Percentiles rank a stretch among this genome's conserved stretches.
phyloP scores from a whole-genome alignment of 1,140 invertebrate species.

The Lamellibrachia luymesi region DNA sequence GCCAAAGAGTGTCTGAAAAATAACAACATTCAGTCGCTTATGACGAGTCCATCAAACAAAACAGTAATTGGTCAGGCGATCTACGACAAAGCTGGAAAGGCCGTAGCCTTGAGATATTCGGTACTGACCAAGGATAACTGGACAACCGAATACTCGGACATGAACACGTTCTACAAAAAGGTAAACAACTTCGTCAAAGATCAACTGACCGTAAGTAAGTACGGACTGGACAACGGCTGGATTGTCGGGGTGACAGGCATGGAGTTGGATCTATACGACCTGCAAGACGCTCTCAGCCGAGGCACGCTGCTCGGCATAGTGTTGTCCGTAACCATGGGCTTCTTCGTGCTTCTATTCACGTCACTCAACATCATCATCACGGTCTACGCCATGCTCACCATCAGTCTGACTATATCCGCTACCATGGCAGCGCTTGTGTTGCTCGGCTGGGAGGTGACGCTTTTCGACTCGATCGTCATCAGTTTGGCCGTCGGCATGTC shows the following conservation, averaged over 20 bases:
- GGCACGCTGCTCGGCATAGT: conserved; percentile 79
- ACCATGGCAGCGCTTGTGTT: conserved; percentile 82
- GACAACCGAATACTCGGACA: conserved; percentile 76
- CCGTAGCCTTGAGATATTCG: conserved; percentile 70
- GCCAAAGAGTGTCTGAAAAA: conserved; percentile 61
- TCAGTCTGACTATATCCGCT: conserved; percentile 80
- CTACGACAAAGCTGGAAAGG: not conserved
- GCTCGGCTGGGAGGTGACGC: conserved; percentile 90
- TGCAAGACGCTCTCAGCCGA: conserved; percentile 79
- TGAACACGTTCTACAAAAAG: conserved; percentile 73
- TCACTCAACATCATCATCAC: conserved; percentile 83
- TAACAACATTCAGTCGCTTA: not conserved
- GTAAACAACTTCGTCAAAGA: conserved; percentile 69
- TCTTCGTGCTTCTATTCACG: conserved; percentile 76
- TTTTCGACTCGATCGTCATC: conserved; percentile 91
- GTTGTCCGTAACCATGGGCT: conserved; percentile 76
- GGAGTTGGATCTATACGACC: conserved; percentile 86
- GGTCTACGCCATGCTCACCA: conserved; percentile 79
- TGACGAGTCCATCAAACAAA: not conserved
- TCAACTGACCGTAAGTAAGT: conserved; percentile 64
- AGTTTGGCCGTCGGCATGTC: conserved; percentile 92
- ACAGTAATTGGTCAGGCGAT: conserved; percentile 63
- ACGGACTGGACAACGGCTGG: conserved; percentile 75
- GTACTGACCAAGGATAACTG: conserved; percentile 82
- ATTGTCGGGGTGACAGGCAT: conserved; percentile 88